These are phyloP conservation scores for Patella pellucida DNA, from an alignment of 2,888 invertebrate species.

Conservation along the genomic window DNA sequence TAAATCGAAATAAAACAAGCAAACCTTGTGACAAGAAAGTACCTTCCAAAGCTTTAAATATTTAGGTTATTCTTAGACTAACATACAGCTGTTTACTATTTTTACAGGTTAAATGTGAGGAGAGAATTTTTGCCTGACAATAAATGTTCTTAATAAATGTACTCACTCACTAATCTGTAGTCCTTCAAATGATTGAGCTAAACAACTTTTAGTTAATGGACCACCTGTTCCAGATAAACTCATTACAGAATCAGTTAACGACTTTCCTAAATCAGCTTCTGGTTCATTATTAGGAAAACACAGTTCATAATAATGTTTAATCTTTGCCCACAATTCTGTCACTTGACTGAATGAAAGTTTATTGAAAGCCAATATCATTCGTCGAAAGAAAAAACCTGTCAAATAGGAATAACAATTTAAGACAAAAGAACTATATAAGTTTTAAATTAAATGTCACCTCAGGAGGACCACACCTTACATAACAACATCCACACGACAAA, in stretches of 20 bases:
- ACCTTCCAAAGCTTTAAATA: too few relatives aligned
- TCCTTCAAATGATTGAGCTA: conserved; percentile 39
- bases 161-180: conserved; percentile 30
- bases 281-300: conserved; percentile 37
- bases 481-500: too few relatives aligned
- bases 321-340: conserved; percentile 81
- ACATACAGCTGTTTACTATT: too few relatives aligned
- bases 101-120: too few relatives aligned
- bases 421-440: too few relatives aligned
- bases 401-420: conserved; percentile 42
- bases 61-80: too few relatives aligned
- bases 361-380: conserved; percentile 86
- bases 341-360: conserved; percentile 88
- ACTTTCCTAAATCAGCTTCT: conserved; percentile 47
- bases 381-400: conserved; percentile 84
- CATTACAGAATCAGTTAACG: conserved; percentile 50
- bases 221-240: conserved; percentile 42
- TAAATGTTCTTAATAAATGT: too few relatives aligned
- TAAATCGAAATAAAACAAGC: too few relatives aligned
- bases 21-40: too few relatives aligned
- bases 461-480: too few relatives aligned
- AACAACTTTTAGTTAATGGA: conserved; percentile 34
- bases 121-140: too few relatives aligned
- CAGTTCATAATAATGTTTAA: conserved; percentile 78
- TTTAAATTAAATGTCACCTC: too few relatives aligned